Evolutionary conservation across 2,113 vertebrate genomes (phyloP), one percentile per base, ranked within the genome.

Genomic region (Chaetura pelagica): DNA sequence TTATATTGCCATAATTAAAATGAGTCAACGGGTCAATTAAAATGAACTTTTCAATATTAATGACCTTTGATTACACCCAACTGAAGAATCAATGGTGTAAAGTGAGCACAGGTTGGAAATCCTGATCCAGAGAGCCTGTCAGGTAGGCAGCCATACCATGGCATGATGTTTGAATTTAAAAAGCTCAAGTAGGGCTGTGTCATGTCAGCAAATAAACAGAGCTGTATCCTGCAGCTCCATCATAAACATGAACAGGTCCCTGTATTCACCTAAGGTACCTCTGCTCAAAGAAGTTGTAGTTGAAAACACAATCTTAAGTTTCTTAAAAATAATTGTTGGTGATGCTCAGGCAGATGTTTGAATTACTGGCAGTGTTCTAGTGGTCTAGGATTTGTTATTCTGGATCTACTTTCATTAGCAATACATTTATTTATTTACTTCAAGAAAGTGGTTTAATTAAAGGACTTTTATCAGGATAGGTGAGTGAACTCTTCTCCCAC

Each of bases 1-100:
- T 81, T 82, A 92, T 93, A 90, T 32, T 81, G 85, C 73, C 76
- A 78, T 88, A 86, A 96, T 94, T 96, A 90, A 96, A 96, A 90
- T 40, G 44, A 95, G 29, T 81, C 3, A 0, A 72, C 75, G 35
- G 72, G 90, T 88, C 82, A 96, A 90, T 90, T 84, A 93, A 91
- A 89, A 49, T 74, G 61, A 89, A 94, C 52, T 88, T 96, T 86
- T 97, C 71, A 77, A 78, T 95, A 92, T 84, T 87, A 95, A 95
- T 92, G 59, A 88, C 57, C 72, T 89, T 88, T 93, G 59, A 93
- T 93, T 74, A 75, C 30, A 75, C 32, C 27, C 72, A 85, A 82
- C 38, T 29, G 75, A 81, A 75, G 87, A 97, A 95, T 90, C 88
- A 83, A 89, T 89, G 30, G 20, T 42, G 68, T 55, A 59, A 92